A percentile compares a stretch with the other conserved stretches of the same genome.
Evolutionary conservation across 2,888 invertebrate species (phyloP).

Genomic region (Eupithecia tripunctaria): DNA sequence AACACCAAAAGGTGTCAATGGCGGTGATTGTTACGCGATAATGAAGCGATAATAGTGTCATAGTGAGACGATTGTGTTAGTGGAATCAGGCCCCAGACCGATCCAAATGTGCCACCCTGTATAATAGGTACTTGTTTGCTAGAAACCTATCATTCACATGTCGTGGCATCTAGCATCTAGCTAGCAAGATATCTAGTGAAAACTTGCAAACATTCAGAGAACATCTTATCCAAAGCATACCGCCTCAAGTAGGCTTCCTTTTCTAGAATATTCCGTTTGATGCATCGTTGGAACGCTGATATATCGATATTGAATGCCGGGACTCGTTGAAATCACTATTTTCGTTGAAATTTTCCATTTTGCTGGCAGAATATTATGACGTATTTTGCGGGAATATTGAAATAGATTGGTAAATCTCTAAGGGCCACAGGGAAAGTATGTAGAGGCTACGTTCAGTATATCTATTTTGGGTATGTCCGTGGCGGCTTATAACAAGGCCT

Average conservation of each 20-base stretch:
- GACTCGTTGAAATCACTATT: conserved; percentile 6
- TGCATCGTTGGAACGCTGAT: conserved; percentile 25
- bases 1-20: too few relatives aligned
- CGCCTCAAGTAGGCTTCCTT: conserved; percentile 20
- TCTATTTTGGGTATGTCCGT: too few relatives aligned
- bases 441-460: background rate
- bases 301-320: conserved; percentile 25
- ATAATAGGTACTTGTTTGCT: too few relatives aligned
- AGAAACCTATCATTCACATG: background rate
- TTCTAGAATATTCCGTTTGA: conserved; percentile 29
- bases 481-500: too few relatives aligned
- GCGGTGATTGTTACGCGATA: too few relatives aligned
- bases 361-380: background rate
- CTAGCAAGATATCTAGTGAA: background rate
- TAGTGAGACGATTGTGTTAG: too few relatives aligned
- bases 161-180: background rate
- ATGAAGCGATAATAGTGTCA: too few relatives aligned
- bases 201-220: background rate
- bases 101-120: too few relatives aligned
- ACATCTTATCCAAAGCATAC: background rate
- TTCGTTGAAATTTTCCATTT: background rate
- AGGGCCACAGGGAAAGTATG: background rate
- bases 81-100: too few relatives aligned
- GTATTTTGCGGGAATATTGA: background rate
- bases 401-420: background rate